Evolutionary conservation across 2,888 invertebrate genomes (phyloP).

Genomic region (Chrysotoxum bicinctum): DNA sequence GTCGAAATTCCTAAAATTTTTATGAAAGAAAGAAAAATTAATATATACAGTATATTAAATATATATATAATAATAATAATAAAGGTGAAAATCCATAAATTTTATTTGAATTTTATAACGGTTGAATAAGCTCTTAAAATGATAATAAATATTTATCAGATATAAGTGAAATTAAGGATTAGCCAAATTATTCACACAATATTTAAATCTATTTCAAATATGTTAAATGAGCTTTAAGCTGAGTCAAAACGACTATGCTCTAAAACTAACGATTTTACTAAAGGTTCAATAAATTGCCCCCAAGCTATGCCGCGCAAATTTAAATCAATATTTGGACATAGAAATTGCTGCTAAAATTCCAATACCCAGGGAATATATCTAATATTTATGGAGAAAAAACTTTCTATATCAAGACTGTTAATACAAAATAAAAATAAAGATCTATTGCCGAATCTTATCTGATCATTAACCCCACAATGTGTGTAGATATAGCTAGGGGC

Average conservation of each 20-base stretch:
- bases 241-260: not conserved
- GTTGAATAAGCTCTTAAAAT: not conserved
- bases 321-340: not conserved
- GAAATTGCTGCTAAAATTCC: not conserved
- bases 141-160: not conserved
- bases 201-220: not conserved
- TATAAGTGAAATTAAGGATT: not conserved
- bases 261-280: not conserved
- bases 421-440: not conserved
- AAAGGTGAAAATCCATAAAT: not conserved
- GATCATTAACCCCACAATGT: slow-evolving; percentile 61
- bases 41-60: too few species aligned
- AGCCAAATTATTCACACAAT: not conserved
- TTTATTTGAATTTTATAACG: not conserved
- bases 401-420: not conserved
- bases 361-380: not conserved
- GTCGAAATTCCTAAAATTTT: too few species aligned
- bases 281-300: slow-evolving; percentile 7
- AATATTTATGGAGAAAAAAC: not conserved
- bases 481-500: slow-evolving; percentile 36
- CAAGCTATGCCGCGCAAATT: not conserved
- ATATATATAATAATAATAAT: too few species aligned
- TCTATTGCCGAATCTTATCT: slow-evolving; percentile 37
- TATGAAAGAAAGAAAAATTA: too few species aligned
- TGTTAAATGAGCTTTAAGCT: not conserved